Conservation (phyloP, 2,113 vertebrate species). For the Sclerurus mexicanus region DNA sequence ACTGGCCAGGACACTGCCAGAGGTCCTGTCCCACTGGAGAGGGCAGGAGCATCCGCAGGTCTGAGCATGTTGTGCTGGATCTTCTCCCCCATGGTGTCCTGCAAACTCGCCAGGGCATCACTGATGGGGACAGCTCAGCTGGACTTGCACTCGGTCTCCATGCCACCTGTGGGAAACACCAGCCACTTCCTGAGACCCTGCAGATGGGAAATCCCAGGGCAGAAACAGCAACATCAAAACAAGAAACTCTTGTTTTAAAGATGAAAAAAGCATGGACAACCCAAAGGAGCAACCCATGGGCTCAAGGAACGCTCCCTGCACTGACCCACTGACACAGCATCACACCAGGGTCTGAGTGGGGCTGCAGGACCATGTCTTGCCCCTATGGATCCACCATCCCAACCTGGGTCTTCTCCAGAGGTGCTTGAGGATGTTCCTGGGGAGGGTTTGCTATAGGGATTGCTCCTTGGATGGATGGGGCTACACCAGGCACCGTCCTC, state of each 20-base stretch:
- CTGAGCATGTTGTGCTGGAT: neutral
- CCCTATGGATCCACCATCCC: neutral
- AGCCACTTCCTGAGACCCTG: neutral
- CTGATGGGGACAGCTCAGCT: neutral
- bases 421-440: neutral
- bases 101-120: neutral
- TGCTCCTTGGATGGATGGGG: neutral
- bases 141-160: neutral
- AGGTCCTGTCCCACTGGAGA: neutral
- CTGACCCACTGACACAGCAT: neutral
- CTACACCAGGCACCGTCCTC: neutral
- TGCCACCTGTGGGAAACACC: neutral
- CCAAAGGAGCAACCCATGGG: neutral
- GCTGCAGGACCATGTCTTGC: fast-evolving
- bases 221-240: neutral
- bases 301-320: neutral
- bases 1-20: neutral
- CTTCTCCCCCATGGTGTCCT: neutral
- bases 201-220: neutral
- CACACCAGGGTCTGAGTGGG: neutral
- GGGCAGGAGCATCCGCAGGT: neutral
- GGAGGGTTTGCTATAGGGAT: neutral
- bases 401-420: neutral
- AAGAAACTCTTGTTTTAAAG: neutral
- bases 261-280: neutral